A percentile compares a stretch with the other conserved stretches of the same genome.
These are phyloP conservation scores for Taphrorychus bicolor DNA, from an alignment of 2,888 invertebrate species.

Conservation along the genomic window DNA sequence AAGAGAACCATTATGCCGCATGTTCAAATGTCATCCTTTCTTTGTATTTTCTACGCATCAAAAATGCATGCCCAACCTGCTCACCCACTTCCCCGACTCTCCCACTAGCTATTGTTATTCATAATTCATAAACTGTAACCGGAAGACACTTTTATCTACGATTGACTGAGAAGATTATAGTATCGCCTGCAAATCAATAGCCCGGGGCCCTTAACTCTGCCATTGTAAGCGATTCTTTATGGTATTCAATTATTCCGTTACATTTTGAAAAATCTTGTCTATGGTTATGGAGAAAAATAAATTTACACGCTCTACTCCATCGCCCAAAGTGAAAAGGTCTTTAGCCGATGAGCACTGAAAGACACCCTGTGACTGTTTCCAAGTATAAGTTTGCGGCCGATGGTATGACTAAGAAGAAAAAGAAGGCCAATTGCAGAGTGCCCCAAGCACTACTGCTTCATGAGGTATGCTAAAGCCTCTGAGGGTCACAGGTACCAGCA, in stretches of 20 bases:
- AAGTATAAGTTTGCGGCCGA: no score
- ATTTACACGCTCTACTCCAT: no score
- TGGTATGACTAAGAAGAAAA: no score
- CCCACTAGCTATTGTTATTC: conserved; percentile 35
- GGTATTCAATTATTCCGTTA: conserved; percentile 27
- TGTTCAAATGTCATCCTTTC: conserved; percentile 13
- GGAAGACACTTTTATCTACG: conserved; percentile 39
- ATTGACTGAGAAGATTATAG: conserved; percentile 40
- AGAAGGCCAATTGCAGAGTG: no score
- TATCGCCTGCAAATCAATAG: conserved; percentile 35
- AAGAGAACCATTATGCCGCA: not conserved
- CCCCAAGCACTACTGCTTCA: no score
- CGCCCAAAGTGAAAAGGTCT: no score
- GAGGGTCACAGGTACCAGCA: no score
- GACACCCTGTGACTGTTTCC: no score
- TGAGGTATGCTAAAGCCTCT: no score
- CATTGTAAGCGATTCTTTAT: conserved; percentile 36
- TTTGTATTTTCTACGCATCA: conserved; percentile 28
- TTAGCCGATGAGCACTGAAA: no score
- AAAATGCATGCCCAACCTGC: conserved; percentile 35
- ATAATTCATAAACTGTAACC: conserved; percentile 39
- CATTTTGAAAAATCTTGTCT: not conserved
- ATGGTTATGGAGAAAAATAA: no score
- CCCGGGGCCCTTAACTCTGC: conserved; percentile 30
- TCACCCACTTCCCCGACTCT: conserved; percentile 33